Evolutionary conservation across 2,888 invertebrate species (phyloP).

Genomic region (Drosophila kambysellisi): DNA sequence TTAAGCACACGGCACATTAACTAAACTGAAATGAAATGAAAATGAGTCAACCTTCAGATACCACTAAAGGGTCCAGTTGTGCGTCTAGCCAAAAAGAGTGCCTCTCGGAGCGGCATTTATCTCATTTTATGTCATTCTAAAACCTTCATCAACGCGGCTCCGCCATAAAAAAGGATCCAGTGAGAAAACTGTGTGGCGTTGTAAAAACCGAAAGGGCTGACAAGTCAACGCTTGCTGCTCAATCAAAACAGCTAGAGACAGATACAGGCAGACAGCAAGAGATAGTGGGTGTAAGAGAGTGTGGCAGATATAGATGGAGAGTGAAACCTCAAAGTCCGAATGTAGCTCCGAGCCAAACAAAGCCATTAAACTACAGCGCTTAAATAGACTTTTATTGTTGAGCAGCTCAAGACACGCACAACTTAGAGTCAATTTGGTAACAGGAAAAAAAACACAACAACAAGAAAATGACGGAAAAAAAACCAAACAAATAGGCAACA

Average conservation of each 20-base stretch:
- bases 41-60: constrained; percentile 36
- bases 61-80: constrained; percentile 47
- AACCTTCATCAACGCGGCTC: constrained; percentile 63
- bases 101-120: constrained; percentile 47
- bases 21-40: constrained; percentile 39
- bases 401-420: constrained; percentile 54
- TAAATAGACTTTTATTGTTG: constrained; percentile 68
- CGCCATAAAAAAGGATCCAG: constrained; percentile 42
- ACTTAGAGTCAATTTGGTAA: constrained; percentile 52
- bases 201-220: constrained; percentile 52
- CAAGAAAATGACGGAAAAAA: constrained; percentile 14
- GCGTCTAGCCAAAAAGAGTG: constrained; percentile 26
- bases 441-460: constrained; percentile 29
- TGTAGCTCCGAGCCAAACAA: constrained; percentile 48
- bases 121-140: constrained; percentile 66
- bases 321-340: constrained; percentile 41
- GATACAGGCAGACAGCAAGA: neutral
- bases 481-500: neutral
- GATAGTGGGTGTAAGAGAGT: neutral
- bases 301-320: neutral
- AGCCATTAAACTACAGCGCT: constrained; percentile 64
- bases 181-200: constrained; percentile 10
- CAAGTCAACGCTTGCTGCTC: constrained; percentile 41
- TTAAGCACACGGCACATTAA: constrained; percentile 21
- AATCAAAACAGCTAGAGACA: constrained; percentile 38